Evolutionary conservation across 2,113 vertebrate genomes (phyloP).

Genomic region (Tapirus terrestris): DNA sequence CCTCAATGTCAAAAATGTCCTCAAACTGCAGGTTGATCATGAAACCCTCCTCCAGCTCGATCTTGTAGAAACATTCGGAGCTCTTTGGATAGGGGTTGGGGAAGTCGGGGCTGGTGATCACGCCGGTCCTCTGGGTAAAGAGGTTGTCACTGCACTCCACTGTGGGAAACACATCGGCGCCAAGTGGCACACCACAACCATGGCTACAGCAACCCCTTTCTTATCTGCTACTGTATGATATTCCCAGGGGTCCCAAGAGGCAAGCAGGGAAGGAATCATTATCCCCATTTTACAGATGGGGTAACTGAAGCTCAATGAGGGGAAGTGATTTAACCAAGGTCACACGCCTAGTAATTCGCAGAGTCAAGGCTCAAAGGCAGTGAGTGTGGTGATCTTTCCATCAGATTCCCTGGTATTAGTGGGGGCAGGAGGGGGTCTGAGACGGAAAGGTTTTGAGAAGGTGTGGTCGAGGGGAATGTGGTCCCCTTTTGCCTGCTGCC

Average conservation of each 20-base stretch:
- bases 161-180: slow-evolving; percentile 78
- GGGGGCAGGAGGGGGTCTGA: neutral
- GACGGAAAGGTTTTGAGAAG: neutral
- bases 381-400: neutral
- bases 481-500: neutral
- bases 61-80: slow-evolving; percentile 92
- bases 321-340: neutral
- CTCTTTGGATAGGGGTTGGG: slow-evolving; percentile 96
- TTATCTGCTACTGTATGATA: neutral
- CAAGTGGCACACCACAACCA: neutral
- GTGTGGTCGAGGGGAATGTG: neutral
- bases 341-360: neutral
- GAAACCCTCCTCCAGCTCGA: slow-evolving; percentile 93
- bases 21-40: slow-evolving; percentile 92
- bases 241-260: neutral
- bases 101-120: slow-evolving; percentile 91
- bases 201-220: neutral
- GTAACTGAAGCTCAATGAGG: neutral
- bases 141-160: slow-evolving; percentile 95
- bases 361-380: neutral
- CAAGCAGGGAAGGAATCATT: neutral
- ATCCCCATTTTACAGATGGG: neutral
- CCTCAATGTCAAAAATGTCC: slow-evolving; percentile 94
- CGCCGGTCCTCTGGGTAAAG: slow-evolving; percentile 91
- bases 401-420: neutral